phyloP scores from a whole-genome alignment of 2,113 vertebrate genomes.

The Phocoena sinus region DNA sequence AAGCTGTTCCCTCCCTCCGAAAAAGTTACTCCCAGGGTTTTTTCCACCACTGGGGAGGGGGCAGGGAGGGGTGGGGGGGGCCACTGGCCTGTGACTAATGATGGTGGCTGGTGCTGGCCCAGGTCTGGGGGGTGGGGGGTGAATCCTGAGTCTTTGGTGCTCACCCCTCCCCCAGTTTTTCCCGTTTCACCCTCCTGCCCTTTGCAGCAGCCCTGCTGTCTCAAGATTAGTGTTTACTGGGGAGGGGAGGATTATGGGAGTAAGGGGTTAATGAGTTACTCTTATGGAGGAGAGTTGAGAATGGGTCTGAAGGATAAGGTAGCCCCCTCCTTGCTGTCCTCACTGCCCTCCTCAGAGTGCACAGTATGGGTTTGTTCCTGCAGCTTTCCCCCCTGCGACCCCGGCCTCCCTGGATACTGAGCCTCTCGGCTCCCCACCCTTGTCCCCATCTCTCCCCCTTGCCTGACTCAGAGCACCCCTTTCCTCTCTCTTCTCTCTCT shows the following conservation, averaged over 20 bases:
- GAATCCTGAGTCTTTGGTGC: slow-evolving; percentile 64
- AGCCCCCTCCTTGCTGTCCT: not conserved
- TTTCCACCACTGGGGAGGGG: not conserved
- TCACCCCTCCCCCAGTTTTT: not conserved
- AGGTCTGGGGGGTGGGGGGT: slow-evolving; percentile 17
- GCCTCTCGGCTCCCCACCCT: slow-evolving; percentile 12
- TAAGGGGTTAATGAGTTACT: not conserved
- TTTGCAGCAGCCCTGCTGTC: slow-evolving; percentile 2
- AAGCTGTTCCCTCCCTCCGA: slow-evolving; percentile 30
- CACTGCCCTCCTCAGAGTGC: not conserved
- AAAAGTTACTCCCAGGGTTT: not conserved
- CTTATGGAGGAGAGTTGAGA: not conserved
- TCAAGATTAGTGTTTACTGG: slow-evolving; percentile 20
- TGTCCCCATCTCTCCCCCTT: not conserved
- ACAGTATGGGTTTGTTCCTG: not conserved
- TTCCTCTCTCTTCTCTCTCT: not conserved
- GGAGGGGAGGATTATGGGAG: not conserved
- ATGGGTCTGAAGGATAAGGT: not conserved
- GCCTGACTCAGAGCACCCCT: not conserved
- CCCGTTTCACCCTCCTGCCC: not conserved
- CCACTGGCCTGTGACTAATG: not conserved
- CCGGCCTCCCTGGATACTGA: not conserved
- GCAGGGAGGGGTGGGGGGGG: not conserved
- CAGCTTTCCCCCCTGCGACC: not conserved
- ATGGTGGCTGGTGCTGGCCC: slow-evolving; percentile 48